Percentiles rank a stretch among this genome's conserved stretches.
Conservation (phyloP, 2,113 vertebrate genomes). For the Carollia perspicillata region DNA sequence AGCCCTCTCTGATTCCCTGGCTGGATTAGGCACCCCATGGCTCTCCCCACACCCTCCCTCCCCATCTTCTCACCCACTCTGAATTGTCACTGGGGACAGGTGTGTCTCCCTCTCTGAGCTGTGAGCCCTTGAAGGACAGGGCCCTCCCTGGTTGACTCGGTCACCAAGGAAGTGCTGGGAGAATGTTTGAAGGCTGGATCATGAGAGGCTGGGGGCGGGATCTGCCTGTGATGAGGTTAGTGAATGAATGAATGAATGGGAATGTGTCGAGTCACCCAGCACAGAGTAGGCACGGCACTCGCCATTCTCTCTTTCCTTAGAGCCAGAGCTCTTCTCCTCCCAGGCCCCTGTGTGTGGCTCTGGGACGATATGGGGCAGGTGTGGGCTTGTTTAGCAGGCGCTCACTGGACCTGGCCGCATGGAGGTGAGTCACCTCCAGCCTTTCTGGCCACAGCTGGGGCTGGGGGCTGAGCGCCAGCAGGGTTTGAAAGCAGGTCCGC, state of each 20-base stretch:
- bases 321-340: neutral
- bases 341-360: neutral
- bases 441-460: accelerated
- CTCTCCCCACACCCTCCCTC: neutral
- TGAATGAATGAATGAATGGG: neutral
- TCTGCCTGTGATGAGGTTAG: neutral
- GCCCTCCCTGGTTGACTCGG: neutral
- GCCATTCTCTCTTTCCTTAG: neutral
- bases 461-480: neutral
- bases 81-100: neutral
- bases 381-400: neutral
- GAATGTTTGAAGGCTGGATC: neutral
- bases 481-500: neutral
- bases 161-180: neutral
- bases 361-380: neutral
- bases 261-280: neutral
- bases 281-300: neutral
- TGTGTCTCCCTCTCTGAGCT: neutral
- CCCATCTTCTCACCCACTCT: neutral
- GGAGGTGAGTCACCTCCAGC: neutral
- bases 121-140: neutral
- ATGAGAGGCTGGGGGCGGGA: neutral
- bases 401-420: neutral
- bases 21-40: neutral
- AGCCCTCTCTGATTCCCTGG: neutral